phyloP scores from a whole-genome alignment of 2,888 invertebrate species.

The Macrophya alboannulata region DNA sequence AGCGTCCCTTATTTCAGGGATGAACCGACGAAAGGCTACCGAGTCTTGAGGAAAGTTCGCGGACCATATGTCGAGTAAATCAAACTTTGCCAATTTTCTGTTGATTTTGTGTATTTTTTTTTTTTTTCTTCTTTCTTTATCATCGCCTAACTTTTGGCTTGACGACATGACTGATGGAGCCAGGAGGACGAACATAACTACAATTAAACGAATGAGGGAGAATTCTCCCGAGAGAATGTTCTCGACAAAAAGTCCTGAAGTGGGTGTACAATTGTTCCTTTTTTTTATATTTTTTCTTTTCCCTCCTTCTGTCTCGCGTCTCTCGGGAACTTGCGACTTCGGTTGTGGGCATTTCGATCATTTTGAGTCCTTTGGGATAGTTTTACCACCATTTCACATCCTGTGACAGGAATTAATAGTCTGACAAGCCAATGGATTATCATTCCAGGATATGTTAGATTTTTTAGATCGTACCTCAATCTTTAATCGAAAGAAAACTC shows the following conservation, averaged over 20 bases:
- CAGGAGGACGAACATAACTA: not conserved
- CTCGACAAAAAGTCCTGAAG: not conserved
- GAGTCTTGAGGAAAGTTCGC: not conserved
- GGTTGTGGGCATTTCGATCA: slow-evolving; percentile 25
- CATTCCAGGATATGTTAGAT: slow-evolving; percentile 1
- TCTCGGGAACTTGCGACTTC: not conserved
- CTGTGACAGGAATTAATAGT: slow-evolving; percentile 44
- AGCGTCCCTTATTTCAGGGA: slow-evolving; percentile 6
- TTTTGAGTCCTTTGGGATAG: slow-evolving; percentile 38
- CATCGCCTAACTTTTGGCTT: not conserved
- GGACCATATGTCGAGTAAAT: slow-evolving; percentile 9
- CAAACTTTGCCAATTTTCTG: slow-evolving; percentile 17
- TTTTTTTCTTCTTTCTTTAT: too few species aligned
- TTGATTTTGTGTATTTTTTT: not conserved
- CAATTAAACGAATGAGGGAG: slow-evolving; percentile 40
- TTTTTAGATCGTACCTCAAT: not conserved
- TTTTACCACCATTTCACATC: slow-evolving; percentile 30
- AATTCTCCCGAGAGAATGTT: not conserved
- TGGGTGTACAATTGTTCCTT: not conserved
- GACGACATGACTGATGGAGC: slow-evolving; percentile 19
- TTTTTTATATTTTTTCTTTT: too few species aligned
- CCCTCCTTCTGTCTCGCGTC: not conserved
- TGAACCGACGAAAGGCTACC: not conserved
- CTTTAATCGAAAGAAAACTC: not conserved
- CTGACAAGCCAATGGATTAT: slow-evolving; percentile 2